Evolutionary conservation across 1,140 invertebrate species (phyloP), one percentile per base, ranked within the genome.

Genomic region (Oreohelix idahoensis): DNA sequence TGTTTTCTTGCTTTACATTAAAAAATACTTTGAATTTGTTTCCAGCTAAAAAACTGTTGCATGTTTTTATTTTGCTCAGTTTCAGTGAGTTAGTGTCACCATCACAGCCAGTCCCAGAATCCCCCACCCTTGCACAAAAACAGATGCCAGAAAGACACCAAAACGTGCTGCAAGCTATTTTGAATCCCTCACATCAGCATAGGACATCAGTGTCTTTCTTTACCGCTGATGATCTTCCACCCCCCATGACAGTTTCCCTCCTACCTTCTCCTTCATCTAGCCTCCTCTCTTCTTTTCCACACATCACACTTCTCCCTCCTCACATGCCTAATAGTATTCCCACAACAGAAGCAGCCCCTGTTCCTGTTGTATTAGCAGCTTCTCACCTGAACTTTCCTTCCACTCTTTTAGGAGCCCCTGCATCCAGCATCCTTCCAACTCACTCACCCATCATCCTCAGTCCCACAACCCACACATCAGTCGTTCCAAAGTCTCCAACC

Each of bases 31-130:
- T 10, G 29, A 42, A 32, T 66, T 8, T 66, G 63, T 66, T 80
- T 23, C 26, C n/a, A 20, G 39, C 20, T 23, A 39, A 51, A 76
- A 20, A 32, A 66, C 23, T 35, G 4, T 32, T 53, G 74, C 29
- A 53, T 79, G 35, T 79, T 63, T 42, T 79, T 66, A n/a, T n/a
- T 66, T 13, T 11, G 26, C 35, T 71, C 69, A 82, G 80, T 63
- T 82, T 82, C 80, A 82, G 80, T 32, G 80, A 74, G 29, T 42
- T 82, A 29, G 71, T 82, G 70, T n/a, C 71, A 29, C 69, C 71
- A 20, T 82, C 80, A 32, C 35, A 51, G 15, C 1, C 49, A 20
- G 51, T 66, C 70, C 70, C 80, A 39, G 51, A 29, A 36, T 53
- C 80, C 5, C 4, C 80, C 35, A 51, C 2, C 45, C 63, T 26